Base-by-base conservation (phyloP, 2,888 invertebrate species). In the Diogma glabrata region DNA sequence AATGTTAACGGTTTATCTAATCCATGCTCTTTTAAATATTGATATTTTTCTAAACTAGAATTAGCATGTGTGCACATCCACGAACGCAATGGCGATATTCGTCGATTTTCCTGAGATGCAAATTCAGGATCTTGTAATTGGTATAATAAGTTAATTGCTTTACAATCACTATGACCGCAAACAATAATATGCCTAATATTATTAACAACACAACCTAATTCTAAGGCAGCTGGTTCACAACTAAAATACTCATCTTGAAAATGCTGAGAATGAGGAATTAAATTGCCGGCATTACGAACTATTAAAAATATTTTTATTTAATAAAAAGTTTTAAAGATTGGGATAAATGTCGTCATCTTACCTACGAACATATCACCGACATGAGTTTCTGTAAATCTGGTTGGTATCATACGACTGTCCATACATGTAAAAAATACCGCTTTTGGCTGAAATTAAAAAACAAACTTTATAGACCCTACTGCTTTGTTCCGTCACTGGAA, bases 331-430 rank as follows among this genome's bases (percentile, higher is more conserved):
- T 8, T 20, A 47, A 50, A 38, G 14, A 43, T 43, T 22, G 20
- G 22, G 14, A 22, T 43, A 14, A 43, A 22, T 3, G 19, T 43
- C 20, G 5, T 22, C 9, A 33, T 69, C 76, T 63, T 73, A 90
- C 90, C 88, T 60, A 96, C 87, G 75, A 95, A 96, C 92, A 95
- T 94, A 69, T 97, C 95, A 45, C 97, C 97, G 56, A 95, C 89
- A 70, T 91, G 85, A 51, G 91, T 91, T 75, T 92, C 88, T 51
- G 93, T 93, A 69, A 95, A 93, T 67, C 92, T 78, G 53, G 95
- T 92, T 20, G 96, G 94, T 61, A 95, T 84, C 87, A 97, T 91
- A 72, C 97, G 78, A 69, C 92, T 92, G 78, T 97, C 96, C 86
- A 97, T 95, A 70, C 96, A 97, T 40, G 94, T 92, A 72, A 96